Evolutionary conservation across 2,113 vertebrate species (phyloP), one percentile per base, ranked within the genome.

Genomic region (Hymenochirus boettgeri): DNA sequence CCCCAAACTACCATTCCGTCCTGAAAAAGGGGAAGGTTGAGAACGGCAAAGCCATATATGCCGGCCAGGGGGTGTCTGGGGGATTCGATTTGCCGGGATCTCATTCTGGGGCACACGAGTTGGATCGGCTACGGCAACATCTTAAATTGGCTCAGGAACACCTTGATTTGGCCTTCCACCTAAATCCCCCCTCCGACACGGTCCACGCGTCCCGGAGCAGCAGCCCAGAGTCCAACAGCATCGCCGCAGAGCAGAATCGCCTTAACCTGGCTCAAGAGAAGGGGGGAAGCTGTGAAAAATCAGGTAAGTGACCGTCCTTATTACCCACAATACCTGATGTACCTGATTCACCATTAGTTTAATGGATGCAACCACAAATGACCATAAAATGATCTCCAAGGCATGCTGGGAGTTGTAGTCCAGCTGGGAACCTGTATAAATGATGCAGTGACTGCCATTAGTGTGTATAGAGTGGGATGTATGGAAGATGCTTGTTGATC

Each of bases 221-320:
- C 83, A 93, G 89, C 71, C 91, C 92, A 0, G 90, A 91, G 78
- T 86, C 84, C 54, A 88, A 90, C 1, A 77, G 85, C 4, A 85
- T 84, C 0, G 87, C 90, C 0, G 88, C 83, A 0, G 88, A 92
- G 75, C 90, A 93, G 85, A 94, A 93, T 80, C 86, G 91, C 22
- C 87, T 93, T 53, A 94, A 94, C 79, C 82, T 90, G 0, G 91
- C 90, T 2, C 90, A 93, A 0, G 92, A 95, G 65, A 92, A 91
- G 63, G 86, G 89, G 50, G 64, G 79, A 0, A 5, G 75, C 3
- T 86, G 82, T 0, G 89, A 89, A 63, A 86, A 87, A 80, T 51
- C 65, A 27, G 87, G 88, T 88, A 81, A 48, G 50, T 35, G n/a
- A n/a, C n/a, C n/a, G n/a, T n/a, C n/a, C n/a, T n/a, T n/a, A n/a